These are phyloP conservation scores for Pocillopora damicornis DNA, from an alignment of 64 coral and sea anemone genomes.

Conservation along the genomic window DNA sequence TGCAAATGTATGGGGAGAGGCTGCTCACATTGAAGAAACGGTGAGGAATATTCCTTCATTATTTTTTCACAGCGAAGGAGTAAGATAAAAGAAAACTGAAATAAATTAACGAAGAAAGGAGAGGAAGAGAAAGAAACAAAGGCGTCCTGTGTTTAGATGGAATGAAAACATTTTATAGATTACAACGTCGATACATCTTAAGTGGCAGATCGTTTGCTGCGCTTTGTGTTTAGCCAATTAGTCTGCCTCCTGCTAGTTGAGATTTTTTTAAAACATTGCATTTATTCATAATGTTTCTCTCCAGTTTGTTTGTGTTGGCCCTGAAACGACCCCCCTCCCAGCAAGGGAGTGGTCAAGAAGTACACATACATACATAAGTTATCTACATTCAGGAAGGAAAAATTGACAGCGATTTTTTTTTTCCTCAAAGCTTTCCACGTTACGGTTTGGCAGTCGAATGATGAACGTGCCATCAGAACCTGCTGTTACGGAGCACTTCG, in stretches of 20 bases:
- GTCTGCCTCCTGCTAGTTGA: too few relatives aligned
- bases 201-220: too few relatives aligned
- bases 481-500: conserved; percentile 71
- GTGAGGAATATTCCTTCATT: conserved; percentile 14
- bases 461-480: conserved; percentile 85
- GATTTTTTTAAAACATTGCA: not conserved
- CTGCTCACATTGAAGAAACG: conserved; percentile 89
- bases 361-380: not conserved
- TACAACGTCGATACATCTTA: too few relatives aligned
- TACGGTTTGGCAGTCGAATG: conserved; percentile 94
- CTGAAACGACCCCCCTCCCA: too few relatives aligned
- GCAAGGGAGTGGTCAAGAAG: too few relatives aligned
- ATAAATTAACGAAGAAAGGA: too few relatives aligned
- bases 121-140: too few relatives aligned
- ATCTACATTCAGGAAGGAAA: not conserved
- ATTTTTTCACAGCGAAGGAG: not conserved
- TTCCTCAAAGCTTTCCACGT: conserved; percentile 66
- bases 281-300: not conserved
- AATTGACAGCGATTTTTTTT: not conserved
- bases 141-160: too few relatives aligned
- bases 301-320: not conserved
- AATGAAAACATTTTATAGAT: too few relatives aligned
- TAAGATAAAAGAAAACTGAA: too few relatives aligned
- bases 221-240: too few relatives aligned
- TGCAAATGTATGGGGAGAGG: conserved; percentile 94